Conservation (phyloP, 2,888 invertebrate genomes). For the Aphidius colemani region DNA sequence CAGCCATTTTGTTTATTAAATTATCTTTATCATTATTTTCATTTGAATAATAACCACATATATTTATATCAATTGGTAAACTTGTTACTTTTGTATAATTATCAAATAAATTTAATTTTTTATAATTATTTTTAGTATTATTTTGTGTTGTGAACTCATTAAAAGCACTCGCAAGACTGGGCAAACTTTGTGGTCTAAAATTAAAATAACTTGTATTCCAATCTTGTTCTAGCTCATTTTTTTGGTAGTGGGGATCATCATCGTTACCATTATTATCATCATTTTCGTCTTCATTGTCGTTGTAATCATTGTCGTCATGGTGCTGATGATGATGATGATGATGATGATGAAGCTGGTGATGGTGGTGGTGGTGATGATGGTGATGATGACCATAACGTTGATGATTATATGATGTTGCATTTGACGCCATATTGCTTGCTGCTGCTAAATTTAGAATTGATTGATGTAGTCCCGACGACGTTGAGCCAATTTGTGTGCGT, state of each 20-base stretch:
- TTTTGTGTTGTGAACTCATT: constrained; percentile 41
- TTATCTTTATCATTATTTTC: constrained; percentile 20
- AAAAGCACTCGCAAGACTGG: constrained; percentile 54
- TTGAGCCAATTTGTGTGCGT: constrained; percentile 34
- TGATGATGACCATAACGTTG: constrained; percentile 38
- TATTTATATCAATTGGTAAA: constrained; percentile 72
- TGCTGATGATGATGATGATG: constrained; percentile 34
- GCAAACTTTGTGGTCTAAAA: constrained; percentile 59
- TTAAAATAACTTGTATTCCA: constrained; percentile 51
- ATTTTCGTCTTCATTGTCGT: no score
- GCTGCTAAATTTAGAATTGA: constrained; percentile 54
- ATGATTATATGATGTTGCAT: constrained; percentile 33
- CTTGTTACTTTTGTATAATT: constrained; percentile 62
- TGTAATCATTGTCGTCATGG: no score
- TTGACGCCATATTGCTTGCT: constrained; percentile 42
- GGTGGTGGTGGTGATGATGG: constrained; percentile 35
- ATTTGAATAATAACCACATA: constrained; percentile 57
- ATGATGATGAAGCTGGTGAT: constrained; percentile 36
- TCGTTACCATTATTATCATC: constrained; percentile 38
- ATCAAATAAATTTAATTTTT: constrained; percentile 44
- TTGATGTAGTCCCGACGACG: constrained; percentile 45
- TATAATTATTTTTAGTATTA: constrained; percentile 22
- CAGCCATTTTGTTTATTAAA: constrained; percentile 38
- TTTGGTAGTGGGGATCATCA: constrained; percentile 32
- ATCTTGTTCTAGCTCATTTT: constrained; percentile 39